Percentiles rank a stretch among this genome's conserved stretches.
Conservation (phyloP, 2,888 invertebrate species). For the Agonum fuliginosum region DNA sequence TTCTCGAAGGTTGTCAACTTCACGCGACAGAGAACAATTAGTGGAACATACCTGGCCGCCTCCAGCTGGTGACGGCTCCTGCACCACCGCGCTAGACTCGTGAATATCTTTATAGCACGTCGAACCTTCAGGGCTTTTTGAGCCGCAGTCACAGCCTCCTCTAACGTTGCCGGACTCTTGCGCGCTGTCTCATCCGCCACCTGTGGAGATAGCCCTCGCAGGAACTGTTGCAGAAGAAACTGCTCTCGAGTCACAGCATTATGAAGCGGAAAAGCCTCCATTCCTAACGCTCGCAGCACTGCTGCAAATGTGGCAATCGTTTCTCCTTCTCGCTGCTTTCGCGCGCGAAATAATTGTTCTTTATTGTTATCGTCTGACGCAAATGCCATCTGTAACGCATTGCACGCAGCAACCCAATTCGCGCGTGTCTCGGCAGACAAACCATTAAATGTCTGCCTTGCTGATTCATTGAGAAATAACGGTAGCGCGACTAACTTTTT, state of each 20-base stretch:
- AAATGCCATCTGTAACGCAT: background rate
- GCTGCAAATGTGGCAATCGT: conserved; percentile 4
- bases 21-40: background rate
- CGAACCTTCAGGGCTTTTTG: no score
- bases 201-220: no score
- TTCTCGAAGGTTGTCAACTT: background rate
- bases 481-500: conserved; percentile 13
- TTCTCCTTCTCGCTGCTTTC: background rate
- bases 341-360: background rate
- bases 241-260: no score
- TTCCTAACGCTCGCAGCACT: background rate
- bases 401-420: background rate
- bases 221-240: no score
- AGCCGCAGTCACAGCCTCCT: no score
- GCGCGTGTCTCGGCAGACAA: background rate
- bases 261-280: background rate
- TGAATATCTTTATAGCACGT: no score
- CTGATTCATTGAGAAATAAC: background rate
- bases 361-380: background rate
- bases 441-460: background rate
- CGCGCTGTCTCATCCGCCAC: no score
- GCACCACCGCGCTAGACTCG: background rate
- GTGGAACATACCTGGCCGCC: background rate
- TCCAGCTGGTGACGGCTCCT: background rate
- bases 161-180: no score